Conservation (phyloP, 2,797 vertebrate species). For the Propithecus deckenii region DNA sequence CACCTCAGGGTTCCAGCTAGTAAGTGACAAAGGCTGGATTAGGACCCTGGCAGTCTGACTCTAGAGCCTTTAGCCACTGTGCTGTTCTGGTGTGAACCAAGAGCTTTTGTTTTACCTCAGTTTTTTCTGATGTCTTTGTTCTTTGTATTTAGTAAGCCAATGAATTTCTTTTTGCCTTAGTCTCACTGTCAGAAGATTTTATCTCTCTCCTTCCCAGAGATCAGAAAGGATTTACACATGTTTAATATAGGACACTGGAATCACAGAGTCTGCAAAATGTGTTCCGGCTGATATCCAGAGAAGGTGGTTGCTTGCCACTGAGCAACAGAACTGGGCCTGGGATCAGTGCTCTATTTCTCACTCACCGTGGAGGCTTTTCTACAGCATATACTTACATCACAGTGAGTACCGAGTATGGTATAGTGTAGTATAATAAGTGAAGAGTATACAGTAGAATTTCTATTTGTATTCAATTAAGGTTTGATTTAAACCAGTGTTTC, state of each 20-base stretch:
- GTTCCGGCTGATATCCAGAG: not conserved
- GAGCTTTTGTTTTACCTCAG: not conserved
- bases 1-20: not conserved
- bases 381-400: not conserved
- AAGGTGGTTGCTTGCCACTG: not conserved
- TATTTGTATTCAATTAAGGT: not conserved
- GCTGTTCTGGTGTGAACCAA: not conserved
- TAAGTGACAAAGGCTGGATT: not conserved
- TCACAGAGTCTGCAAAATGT: not conserved
- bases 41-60: not conserved
- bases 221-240: not conserved
- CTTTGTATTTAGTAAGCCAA: not conserved
- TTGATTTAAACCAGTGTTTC: not conserved
- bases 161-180: not conserved
- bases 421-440: not conserved
- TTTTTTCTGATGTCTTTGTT: not conserved
- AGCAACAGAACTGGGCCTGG: not conserved
- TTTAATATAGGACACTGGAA: not conserved
- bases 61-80: not conserved
- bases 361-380: not conserved
- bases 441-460: not conserved
- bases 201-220: constrained; percentile 19
- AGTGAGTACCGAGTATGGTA: not conserved
- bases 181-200: not conserved
- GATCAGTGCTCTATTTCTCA: not conserved